Evolutionary conservation across 1,140 invertebrate genomes (phyloP).

Genomic region (Oscheius sp.): DNA sequence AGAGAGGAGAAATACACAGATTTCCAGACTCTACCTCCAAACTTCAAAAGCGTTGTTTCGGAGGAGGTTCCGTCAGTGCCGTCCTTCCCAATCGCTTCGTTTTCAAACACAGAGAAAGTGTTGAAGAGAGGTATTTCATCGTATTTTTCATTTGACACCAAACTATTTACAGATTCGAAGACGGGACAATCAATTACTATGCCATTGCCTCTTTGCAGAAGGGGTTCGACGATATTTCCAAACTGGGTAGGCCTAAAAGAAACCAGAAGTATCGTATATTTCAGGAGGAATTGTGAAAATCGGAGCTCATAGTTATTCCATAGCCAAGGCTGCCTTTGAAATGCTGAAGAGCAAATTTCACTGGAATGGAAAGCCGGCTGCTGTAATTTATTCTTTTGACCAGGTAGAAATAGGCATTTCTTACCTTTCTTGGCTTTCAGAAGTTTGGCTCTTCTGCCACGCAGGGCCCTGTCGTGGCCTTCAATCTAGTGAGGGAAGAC

Average conservation of each 20-base stretch:
- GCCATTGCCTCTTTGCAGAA: slow-evolving; percentile 77
- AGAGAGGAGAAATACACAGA: slow-evolving; percentile 67
- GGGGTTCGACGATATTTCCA: slow-evolving; percentile 73
- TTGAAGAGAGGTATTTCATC: slow-evolving; percentile 36
- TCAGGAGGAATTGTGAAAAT: slow-evolving; percentile 71
- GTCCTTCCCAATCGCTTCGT: background rate
- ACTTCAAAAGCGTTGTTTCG: slow-evolving; percentile 24
- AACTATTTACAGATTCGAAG: slow-evolving; percentile 78
- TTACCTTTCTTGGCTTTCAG: slow-evolving; percentile 69
- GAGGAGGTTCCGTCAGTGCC: background rate
- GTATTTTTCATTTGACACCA: slow-evolving; percentile 9
- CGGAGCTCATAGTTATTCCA: slow-evolving; percentile 72
- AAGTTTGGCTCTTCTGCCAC: too few species aligned
- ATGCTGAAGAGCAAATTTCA: slow-evolving; percentile 71
- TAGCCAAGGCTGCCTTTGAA: slow-evolving; percentile 74
- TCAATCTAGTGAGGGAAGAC: slow-evolving; percentile 77
- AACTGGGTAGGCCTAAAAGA: slow-evolving; percentile 55
- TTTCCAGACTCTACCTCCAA: slow-evolving; percentile 19
- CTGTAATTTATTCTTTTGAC: slow-evolving; percentile 69
- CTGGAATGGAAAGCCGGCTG: slow-evolving; percentile 72
- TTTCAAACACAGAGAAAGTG: background rate
- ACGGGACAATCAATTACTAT: slow-evolving; percentile 84
- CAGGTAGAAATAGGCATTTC: slow-evolving; percentile 12
- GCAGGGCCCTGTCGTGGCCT: slow-evolving; percentile 84
- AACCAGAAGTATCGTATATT: slow-evolving; percentile 48